phyloP scores from a whole-genome alignment of 2,797 vertebrate genomes.

The Tenualosa ilisha region DNA sequence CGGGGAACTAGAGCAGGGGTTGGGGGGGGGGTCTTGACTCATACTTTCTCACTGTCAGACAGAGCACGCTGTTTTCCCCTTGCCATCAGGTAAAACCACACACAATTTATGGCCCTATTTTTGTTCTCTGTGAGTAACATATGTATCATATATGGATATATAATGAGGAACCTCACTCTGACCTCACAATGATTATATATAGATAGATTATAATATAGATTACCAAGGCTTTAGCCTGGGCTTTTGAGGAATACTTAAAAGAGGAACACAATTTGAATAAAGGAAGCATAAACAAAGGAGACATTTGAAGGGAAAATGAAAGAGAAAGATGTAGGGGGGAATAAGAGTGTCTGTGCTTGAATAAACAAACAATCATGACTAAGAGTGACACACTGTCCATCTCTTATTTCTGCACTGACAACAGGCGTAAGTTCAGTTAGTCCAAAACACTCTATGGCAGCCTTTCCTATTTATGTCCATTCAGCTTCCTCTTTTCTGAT shows the following conservation, averaged over 20 bases:
- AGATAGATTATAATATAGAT: not conserved
- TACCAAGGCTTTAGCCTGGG: not conserved
- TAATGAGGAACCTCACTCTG: not conserved
- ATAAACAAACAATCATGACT: not conserved
- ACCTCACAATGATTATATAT: not conserved
- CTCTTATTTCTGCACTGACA: not conserved
- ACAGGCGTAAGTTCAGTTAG: not conserved
- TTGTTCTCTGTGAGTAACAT: not conserved
- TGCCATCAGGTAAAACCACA: not conserved
- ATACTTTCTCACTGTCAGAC: not conserved
- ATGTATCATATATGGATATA: not conserved
- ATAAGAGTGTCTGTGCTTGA: not conserved
- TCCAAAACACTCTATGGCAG: not conserved
- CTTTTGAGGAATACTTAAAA: slow-evolving; percentile 14
- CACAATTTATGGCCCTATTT: not conserved
- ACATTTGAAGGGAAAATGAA: slow-evolving; percentile 4
- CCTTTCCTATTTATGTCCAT: not conserved
- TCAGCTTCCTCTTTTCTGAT: slow-evolving; percentile 33
- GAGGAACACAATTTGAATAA: not conserved
- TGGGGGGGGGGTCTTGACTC: not conserved
- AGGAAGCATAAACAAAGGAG: not conserved
- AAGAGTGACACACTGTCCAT: not conserved
- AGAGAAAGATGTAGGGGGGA: not conserved
- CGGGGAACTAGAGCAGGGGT: not conserved
- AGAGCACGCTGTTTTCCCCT: not conserved